These are phyloP conservation scores for Hymenopus coronatus DNA, from an alignment of 2,888 invertebrate genomes.

Conservation along the genomic window DNA sequence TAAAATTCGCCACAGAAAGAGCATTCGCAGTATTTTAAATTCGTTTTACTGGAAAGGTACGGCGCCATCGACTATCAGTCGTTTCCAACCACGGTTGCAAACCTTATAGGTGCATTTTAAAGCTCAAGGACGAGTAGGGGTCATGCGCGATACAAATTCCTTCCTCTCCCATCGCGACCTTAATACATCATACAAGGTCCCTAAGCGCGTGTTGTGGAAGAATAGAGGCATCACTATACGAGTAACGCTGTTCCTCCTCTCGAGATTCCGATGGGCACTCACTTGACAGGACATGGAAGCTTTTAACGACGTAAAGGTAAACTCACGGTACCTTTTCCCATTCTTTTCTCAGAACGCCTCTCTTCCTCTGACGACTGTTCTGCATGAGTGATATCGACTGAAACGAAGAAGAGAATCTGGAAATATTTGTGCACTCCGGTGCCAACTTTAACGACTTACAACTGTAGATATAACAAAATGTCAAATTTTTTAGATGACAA, in stretches of 20 bases:
- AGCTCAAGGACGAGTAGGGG: background rate
- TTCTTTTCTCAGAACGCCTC: background rate
- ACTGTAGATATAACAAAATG: too few relatives aligned
- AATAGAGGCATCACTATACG: background rate
- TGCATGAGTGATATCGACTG: background rate
- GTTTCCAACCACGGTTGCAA: too few relatives aligned
- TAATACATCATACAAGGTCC: background rate
- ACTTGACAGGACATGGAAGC: background rate
- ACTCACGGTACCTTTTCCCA: too few relatives aligned
- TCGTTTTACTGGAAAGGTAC: too few relatives aligned
- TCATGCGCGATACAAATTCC: background rate
- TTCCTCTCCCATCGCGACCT: background rate
- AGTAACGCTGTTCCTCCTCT: background rate
- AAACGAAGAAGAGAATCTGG: background rate
- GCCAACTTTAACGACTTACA: too few relatives aligned
- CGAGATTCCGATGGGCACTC: background rate
- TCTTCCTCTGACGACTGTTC: background rate
- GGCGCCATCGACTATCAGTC: too few relatives aligned
- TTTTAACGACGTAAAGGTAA: background rate
- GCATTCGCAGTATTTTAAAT: too few relatives aligned
- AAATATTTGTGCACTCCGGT: too few relatives aligned
- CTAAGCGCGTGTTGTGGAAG: background rate
- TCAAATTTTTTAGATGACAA: too few relatives aligned
- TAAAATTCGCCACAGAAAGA: too few relatives aligned
- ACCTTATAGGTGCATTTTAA: too few relatives aligned